Evolutionary conservation across 2,888 invertebrate genomes (phyloP), one percentile per base, ranked within the genome.

Genomic region (Eupithecia tripunctaria): DNA sequence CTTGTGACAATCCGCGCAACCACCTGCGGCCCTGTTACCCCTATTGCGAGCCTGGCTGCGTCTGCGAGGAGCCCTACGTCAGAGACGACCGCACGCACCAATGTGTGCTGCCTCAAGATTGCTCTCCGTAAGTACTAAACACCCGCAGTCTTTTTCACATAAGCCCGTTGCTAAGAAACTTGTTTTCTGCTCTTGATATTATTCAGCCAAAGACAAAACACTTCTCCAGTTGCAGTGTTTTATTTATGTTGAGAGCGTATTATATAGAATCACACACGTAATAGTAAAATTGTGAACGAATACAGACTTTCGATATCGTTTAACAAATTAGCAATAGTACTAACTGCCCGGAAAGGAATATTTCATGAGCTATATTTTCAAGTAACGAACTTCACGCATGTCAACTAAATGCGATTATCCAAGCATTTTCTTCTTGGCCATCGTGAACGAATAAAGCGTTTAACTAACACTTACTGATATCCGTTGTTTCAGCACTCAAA

Each of bases 1-100:
- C 93, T 12, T 94, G 94, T 75, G 94, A 94, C 85, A 94, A 94
- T 84, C 94, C 94, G 0, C 91, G 92, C 43, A 92, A 89, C 82
- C 94, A 93, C 83, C 82, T 93, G 71, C 90, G 94, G 0, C 93
- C 94, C 0, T 94, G 94, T 85, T 94, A 94, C 85, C 94, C 94
- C 0, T 94, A 94, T 85, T 94, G 94, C 82, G 94, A 94, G 85
- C 93, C 94, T 0, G 94, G 94, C 66, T 94, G 94, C 80, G 83
- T 94, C 60, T 94, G 94, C 75, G 92, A 91, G 76, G 93, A 93
- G 25, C 94, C 93, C 29, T 93, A 92, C 76, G 93, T 94, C 32
- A 82, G 94, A 1, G 94, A 93, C 73, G 94, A 94, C 80, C 86
- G 94, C 70, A 93, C 94, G 1, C 94, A 94, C 73, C 93, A 91